Conservation (phyloP, 1,140 invertebrate species). For the Brachionus asplanchnoidis region DNA sequence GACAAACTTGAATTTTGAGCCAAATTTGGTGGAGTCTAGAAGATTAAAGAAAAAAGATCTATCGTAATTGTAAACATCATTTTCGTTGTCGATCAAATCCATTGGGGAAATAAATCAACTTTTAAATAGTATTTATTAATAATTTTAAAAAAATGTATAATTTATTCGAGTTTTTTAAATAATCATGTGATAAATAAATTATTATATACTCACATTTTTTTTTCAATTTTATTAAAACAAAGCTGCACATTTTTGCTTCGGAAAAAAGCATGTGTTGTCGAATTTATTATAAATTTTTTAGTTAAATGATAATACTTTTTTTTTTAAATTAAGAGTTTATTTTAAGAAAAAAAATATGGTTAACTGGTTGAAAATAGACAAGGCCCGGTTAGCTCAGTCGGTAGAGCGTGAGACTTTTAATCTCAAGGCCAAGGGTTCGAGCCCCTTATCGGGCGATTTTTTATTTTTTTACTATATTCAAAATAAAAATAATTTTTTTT, state of each 20-base stretch:
- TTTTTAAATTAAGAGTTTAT: neutral
- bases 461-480: too few relatives aligned
- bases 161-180: neutral
- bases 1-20: neutral
- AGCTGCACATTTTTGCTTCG: neutral
- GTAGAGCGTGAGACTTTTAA: constrained; percentile 27
- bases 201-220: neutral
- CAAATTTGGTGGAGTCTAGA: constrained; percentile 11
- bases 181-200: neutral
- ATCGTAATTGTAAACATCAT: constrained; percentile 32
- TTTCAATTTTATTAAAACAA: neutral
- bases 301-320: neutral
- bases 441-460: constrained; percentile 32
- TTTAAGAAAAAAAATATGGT: neutral
- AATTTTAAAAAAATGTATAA: neutral
- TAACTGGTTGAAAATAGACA: neutral
- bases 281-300: neutral
- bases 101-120: neutral
- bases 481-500: neutral
- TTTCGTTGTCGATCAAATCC: neutral
- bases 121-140: neutral
- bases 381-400: constrained; percentile 23
- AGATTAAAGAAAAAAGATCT: constrained; percentile 1
- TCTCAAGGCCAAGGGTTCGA: constrained; percentile 30
- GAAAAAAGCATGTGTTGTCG: neutral